Percentiles rank a stretch among this genome's conserved stretches.
Evolutionary conservation across 37 sponge, comb jelly and placozoan species (phyloP).

Genomic region (Spongilla lacustris): DNA sequence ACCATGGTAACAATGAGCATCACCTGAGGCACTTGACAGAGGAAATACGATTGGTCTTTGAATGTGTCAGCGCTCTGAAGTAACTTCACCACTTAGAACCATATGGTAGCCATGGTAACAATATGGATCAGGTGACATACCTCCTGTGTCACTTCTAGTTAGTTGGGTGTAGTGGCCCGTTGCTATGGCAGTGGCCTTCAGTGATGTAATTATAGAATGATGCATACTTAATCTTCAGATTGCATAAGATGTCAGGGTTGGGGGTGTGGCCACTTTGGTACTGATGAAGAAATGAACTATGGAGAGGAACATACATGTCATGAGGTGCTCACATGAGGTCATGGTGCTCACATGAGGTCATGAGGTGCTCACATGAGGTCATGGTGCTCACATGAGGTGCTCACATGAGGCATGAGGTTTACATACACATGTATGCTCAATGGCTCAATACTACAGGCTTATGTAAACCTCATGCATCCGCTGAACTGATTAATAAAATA

Average conservation of each 20-base stretch:
- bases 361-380: too few relatives aligned
- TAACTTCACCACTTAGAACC: conserved; percentile 30
- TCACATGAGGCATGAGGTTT: too few relatives aligned
- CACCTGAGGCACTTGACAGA: conserved; percentile 62
- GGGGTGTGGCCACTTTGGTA: conserved; percentile 70
- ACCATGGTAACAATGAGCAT: neutral
- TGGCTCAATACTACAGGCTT: too few relatives aligned
- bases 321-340: neutral
- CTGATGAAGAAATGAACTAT: conserved; percentile 44
- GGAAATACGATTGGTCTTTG: conserved; percentile 92
- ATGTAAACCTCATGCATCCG: too few relatives aligned
- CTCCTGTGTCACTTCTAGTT: neutral
- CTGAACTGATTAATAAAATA: too few relatives aligned
- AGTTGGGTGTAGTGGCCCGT: conserved; percentile 90
- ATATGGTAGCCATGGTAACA: too few relatives aligned
- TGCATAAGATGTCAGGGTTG: conserved; percentile 91
- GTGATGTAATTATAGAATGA: conserved; percentile 10
- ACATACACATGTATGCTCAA: too few relatives aligned
- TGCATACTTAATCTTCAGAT: conserved; percentile 79
- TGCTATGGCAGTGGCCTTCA: conserved; percentile 62
- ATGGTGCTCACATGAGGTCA: too few relatives aligned
- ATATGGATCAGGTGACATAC: too few relatives aligned
- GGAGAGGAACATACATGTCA: neutral
- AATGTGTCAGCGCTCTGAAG: conserved; percentile 51
- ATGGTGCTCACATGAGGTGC: too few relatives aligned